These are phyloP conservation scores for Microplitis manilae DNA, from an alignment of 2,888 invertebrate genomes.

Conservation along the genomic window DNA sequence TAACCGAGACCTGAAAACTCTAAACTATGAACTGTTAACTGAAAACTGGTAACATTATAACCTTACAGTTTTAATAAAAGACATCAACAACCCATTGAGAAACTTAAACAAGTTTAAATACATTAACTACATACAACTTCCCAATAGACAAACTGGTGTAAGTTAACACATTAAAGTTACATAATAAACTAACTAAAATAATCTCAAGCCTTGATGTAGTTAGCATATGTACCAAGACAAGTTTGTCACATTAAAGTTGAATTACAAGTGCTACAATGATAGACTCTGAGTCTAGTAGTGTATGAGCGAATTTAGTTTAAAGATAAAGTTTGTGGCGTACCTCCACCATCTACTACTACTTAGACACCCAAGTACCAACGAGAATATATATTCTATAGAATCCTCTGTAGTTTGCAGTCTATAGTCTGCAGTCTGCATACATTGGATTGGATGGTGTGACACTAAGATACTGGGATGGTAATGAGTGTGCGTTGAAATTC, in stretches of 20 bases:
- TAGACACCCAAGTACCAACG: background rate
- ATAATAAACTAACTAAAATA: conserved; percentile 6
- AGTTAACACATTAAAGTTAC: conserved; percentile 28
- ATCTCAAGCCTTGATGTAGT: conserved; percentile 8
- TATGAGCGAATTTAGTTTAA: conserved; percentile 12
- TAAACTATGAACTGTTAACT: no score
- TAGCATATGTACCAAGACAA: conserved; percentile 23
- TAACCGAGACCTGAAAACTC: no score
- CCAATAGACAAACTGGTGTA: conserved; percentile 3
- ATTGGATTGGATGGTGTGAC: background rate
- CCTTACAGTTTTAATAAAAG: no score
- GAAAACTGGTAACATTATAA: no score
- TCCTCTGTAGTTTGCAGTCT: background rate
- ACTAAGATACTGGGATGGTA: background rate
- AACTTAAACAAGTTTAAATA: conserved; percentile 5
- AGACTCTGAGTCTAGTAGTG: background rate
- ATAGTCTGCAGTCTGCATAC: background rate
- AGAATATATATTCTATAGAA: no score
- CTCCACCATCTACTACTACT: background rate
- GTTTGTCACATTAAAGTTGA: conserved; percentile 34
- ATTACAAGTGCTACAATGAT: conserved; percentile 14
- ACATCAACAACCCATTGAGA: background rate
- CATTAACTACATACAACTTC: background rate
- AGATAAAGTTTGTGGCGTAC: conserved; percentile 29
- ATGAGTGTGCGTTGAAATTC: conserved; percentile 19